Conservation (phyloP, 2,888 invertebrate genomes). For the Nomada ferruginata region DNA sequence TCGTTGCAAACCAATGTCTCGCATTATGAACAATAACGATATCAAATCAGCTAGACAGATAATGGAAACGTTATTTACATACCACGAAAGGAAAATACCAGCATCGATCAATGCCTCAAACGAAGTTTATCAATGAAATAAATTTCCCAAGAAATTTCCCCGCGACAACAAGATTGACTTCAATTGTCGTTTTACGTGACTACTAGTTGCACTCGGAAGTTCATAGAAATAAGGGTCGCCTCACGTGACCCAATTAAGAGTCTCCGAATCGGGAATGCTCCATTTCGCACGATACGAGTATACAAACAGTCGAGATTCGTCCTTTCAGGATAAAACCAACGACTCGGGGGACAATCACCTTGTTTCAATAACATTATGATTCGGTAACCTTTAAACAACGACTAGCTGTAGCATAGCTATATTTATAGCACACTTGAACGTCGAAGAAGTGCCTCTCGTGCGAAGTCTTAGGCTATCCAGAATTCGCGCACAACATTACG, state of each 20-base stretch:
- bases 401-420: neutral
- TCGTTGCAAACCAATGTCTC: neutral
- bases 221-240: conserved; percentile 10
- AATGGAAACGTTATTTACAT: neutral
- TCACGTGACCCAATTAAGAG: conserved; percentile 13
- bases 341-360: neutral
- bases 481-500: conserved; percentile 17
- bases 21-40: too few species aligned
- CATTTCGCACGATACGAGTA: neutral
- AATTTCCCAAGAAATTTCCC: neutral
- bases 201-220: neutral
- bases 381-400: neutral
- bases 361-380: neutral
- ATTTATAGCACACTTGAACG: neutral
- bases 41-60: neutral
- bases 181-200: neutral
- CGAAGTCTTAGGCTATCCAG: neutral
- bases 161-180: neutral
- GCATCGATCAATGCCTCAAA: neutral
- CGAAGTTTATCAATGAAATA: neutral
- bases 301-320: neutral
- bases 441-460: conserved; percentile 13
- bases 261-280: neutral
- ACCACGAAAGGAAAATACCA: too few species aligned
- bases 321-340: neutral